Percentiles rank a stretch among this genome's conserved stretches.
Evolutionary conservation across 2,113 vertebrate species (phyloP).

Genomic region (Chaetura pelagica): DNA sequence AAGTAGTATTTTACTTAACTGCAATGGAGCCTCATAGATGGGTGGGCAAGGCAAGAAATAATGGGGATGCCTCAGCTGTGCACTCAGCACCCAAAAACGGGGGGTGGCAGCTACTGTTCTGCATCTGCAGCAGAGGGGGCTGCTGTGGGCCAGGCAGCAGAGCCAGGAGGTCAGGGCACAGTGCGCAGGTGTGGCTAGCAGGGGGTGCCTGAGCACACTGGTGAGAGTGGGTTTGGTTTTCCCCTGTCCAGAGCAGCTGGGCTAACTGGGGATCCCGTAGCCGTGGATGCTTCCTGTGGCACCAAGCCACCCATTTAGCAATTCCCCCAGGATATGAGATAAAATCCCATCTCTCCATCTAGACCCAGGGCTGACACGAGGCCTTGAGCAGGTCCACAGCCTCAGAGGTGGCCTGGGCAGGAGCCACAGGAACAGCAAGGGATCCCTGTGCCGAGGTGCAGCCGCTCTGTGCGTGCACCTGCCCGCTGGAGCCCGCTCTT

Average conservation of each 20-base stretch:
- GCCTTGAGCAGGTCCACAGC: too few relatives aligned
- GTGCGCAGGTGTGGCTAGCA: background rate
- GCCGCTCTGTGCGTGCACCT: fast-evolving
- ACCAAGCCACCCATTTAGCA: background rate
- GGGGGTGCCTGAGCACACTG: fast-evolving
- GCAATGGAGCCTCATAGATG: background rate
- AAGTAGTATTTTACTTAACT: background rate
- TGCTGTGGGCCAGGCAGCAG: background rate
- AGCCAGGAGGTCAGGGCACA: background rate
- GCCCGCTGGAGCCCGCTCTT: background rate
- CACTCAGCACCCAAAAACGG: background rate
- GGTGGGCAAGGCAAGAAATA: background rate
- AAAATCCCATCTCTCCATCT: background rate
- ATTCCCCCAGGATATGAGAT: background rate
- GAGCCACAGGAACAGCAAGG: fast-evolving
- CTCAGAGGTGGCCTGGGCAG: background rate
- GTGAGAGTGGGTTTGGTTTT: background rate
- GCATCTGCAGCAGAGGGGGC: fast-evolving
- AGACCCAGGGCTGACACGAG: fast-evolving
- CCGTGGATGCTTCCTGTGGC: background rate
- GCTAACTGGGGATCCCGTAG: background rate
- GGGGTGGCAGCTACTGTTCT: background rate
- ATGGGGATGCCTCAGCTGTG: background rate
- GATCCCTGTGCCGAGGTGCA: fast-evolving
- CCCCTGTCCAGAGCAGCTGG: background rate